Base-by-base conservation (phyloP, 2,888 invertebrate genomes). In the Mellilla xanthometata region DNA sequence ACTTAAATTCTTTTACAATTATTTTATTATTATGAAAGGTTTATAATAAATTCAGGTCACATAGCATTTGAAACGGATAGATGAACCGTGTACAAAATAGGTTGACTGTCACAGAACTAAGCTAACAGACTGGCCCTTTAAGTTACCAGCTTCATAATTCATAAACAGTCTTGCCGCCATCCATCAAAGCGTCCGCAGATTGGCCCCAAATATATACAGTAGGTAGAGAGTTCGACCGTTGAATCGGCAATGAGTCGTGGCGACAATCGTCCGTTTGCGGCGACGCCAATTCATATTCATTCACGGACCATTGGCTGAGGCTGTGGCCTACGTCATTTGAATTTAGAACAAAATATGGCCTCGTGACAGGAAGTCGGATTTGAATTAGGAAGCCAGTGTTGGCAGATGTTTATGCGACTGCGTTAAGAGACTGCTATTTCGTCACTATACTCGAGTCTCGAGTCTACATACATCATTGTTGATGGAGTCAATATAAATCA, bases 211-310 rank as follows among this genome's bases (percentile, higher is more conserved):
- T 61, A 58, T 58, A 58, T 59, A 58, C 75, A 73, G 73, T 73
- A 70, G 74, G 69, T 76, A 76, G 75, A 77, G 79, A 81, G 81
- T 86, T 65, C 60, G 65, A 56, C 44, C 58, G 56, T 59, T 61
- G 61, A 59, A 61, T 61, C 58, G 54, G 49, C 80, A 81, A 81
- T 78, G 70, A 68, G 74, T 75, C 78, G 84, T 81, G 84, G 74
- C 75, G 79, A 81, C 86, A 84, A 81, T 84, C 79, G 72, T 72
- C 80, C 82, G 83, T 85, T 85, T 81, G 81, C 77, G 70, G 72
- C 76, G 80, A 74, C 72, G 77, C 74, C 81, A 82, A 81, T 81
- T 77, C 79, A 77, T 80, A 85, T 85, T 86, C 61, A 61, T 59
- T 59, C 61, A 59, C 54, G 58, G 61, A 36, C 59, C 52, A 59